Percentiles rank a stretch among this genome's conserved stretches.
Evolutionary conservation across 2,797 vertebrate species (phyloP).

Genomic region (Amblyraja radiata): DNA sequence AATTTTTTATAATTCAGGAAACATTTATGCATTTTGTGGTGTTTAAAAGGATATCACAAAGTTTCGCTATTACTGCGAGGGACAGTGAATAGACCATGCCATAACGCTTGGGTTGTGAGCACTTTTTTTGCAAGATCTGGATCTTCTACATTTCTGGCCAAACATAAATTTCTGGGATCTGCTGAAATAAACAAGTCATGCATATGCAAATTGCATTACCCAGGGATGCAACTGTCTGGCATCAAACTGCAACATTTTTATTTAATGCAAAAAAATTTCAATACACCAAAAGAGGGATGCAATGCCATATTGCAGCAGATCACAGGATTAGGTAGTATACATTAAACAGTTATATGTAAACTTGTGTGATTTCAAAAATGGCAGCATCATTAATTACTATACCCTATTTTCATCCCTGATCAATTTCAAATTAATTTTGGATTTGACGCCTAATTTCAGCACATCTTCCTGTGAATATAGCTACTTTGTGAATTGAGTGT

Average conservation of each 20-base stretch:
- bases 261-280: neutral
- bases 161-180: neutral
- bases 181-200: neutral
- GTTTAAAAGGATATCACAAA: slow-evolving; percentile 6
- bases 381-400: neutral
- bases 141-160: neutral
- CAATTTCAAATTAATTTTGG: neutral
- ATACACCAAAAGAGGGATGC: neutral
- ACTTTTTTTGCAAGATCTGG: neutral
- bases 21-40: slow-evolving; percentile 18
- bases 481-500: neutral
- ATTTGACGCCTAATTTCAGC: neutral
- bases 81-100: neutral
- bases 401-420: neutral
- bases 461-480: neutral
- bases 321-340: neutral
- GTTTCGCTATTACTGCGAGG: neutral
- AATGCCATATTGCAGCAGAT: neutral
- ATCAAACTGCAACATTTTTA: neutral
- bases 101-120: neutral
- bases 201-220: neutral
- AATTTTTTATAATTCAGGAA: slow-evolving; percentile 29
- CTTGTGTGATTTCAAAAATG: neutral
- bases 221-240: neutral
- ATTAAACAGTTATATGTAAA: neutral